Evolutionary conservation across 2,113 vertebrate species (phyloP), one percentile per base, ranked within the genome.

Genomic region (Cichladusa arquata): DNA sequence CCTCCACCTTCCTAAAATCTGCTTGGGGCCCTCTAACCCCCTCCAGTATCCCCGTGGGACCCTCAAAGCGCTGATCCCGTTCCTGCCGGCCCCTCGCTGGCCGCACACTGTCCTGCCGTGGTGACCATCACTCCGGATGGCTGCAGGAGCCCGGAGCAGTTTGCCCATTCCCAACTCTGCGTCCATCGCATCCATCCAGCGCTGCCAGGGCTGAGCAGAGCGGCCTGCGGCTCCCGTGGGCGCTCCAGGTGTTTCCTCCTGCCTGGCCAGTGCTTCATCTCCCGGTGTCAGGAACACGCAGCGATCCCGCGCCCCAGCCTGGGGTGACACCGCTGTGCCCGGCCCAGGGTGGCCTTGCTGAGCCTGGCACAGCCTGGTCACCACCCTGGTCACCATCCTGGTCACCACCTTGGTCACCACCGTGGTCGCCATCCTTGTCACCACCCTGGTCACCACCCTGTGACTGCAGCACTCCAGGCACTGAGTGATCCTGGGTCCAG

Each of bases 241-340:
- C 20, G 9, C 33, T 29, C 11, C 40, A 2, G 38, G 17, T 25
- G 38, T 45, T 20, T 38, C 38, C 38, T 38, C 38, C 33, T 8
- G 29, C 36, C 15, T 1, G 50, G 1, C 4, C 1, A 5, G 13
- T 5, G 1, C 7, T 24, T 14, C 17, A 2, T 10, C 17, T n/a
- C 54, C 60, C 0, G 0, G 4, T 26, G 42, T 9, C 25, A 16
- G 66, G 47, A 29, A 0, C 36, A 16, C 0, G 6, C 45, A 9
- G 54, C 6, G 2, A 38, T 19, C 22, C 47, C 1, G 0, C 0
- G 2, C 11, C 25, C 36, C 2, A 0, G 51, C 22, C 31, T 0
- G 4, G 5, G 19, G 24, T n/a, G 51, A n/a, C 80, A 29, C 36
- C 3, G 65, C 79, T 19, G 80, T 70, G 65, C 65, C 54, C 12